A percentile compares a stretch with the other conserved stretches of the same genome.
phyloP scores from a whole-genome alignment of 2,888 invertebrate species.

The Drosophila picticornis region DNA sequence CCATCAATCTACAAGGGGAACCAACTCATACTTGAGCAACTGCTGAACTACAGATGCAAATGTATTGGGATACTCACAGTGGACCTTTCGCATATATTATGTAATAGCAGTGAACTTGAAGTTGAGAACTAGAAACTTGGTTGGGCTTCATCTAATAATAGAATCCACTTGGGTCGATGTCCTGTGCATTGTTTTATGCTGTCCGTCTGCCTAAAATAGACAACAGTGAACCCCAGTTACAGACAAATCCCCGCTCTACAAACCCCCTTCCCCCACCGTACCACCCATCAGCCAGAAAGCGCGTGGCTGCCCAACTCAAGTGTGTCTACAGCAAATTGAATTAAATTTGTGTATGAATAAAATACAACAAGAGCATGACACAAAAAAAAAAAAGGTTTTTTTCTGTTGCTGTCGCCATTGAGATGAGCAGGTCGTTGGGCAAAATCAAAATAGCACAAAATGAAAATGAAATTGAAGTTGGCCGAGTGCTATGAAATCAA shows the following conservation, averaged over 20 bases:
- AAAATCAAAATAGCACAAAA: slow-evolving; percentile 63
- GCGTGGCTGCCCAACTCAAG: slow-evolving; percentile 40
- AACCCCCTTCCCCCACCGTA: not conserved
- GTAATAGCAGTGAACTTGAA: slow-evolving; percentile 2
- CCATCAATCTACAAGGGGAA: not conserved
- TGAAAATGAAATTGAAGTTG: slow-evolving; percentile 60
- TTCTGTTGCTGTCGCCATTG: slow-evolving; percentile 42
- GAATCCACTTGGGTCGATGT: slow-evolving; percentile 22
- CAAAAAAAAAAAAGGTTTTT: slow-evolving; percentile 4
- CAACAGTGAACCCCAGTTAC: slow-evolving; percentile 7
- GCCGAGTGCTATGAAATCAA: slow-evolving; percentile 52
- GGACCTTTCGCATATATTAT: slow-evolving; percentile 1
- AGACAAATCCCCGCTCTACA: slow-evolving; percentile 1
- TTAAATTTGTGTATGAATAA: slow-evolving; percentile 56
- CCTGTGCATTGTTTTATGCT: slow-evolving; percentile 21
- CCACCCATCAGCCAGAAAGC: not conserved
- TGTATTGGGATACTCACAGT: not conserved
- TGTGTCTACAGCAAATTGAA: slow-evolving; percentile 49
- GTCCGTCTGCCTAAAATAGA: slow-evolving; percentile 33
- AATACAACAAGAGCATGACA: slow-evolving; percentile 2
- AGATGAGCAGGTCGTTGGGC: slow-evolving; percentile 47
- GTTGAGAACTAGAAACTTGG: slow-evolving; percentile 4
- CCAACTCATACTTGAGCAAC: not conserved
- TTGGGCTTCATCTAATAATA: slow-evolving; percentile 28
- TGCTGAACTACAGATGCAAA: not conserved